These are phyloP conservation scores for Sycophila sp. DNA, from an alignment of 1,140 invertebrate species.

Conservation along the genomic window DNA sequence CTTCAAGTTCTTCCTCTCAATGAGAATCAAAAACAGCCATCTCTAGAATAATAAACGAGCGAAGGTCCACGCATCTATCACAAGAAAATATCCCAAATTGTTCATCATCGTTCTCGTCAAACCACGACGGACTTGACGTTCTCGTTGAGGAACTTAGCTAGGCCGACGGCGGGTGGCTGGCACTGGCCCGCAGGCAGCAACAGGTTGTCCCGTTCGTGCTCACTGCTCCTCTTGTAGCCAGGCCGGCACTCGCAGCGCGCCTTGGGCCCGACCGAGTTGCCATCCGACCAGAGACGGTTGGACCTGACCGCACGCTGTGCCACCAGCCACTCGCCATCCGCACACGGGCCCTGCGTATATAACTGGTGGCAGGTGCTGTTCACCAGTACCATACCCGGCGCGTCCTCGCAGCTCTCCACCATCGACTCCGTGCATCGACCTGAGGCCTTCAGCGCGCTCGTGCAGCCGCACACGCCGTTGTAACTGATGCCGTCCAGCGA, in stretches of 20 bases:
- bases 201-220: constrained; percentile 54
- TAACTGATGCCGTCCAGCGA: constrained; percentile 83
- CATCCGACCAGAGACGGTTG: constrained; percentile 48
- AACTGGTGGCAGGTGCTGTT: constrained; percentile 76
- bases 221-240: constrained; percentile 68
- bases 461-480: constrained; percentile 81
- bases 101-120: background rate
- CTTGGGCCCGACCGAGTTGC: constrained; percentile 48
- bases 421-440: constrained; percentile 47
- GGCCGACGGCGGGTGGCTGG: constrained; percentile 61
- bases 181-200: constrained; percentile 52
- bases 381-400: constrained; percentile 71
- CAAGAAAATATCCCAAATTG: too few relatives aligned
- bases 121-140: constrained; percentile 41
- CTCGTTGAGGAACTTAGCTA: constrained; percentile 66
- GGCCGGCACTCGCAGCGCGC: constrained; percentile 79
- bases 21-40: too few relatives aligned
- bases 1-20: too few relatives aligned
- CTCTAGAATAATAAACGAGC: too few relatives aligned
- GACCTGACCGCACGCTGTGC: constrained; percentile 59
- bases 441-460: constrained; percentile 54
- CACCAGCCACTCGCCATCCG: constrained; percentile 77
- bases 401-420: constrained; percentile 65
- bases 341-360: constrained; percentile 79
- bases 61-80: too few relatives aligned